phyloP scores from a whole-genome alignment of 2,797 vertebrate species.

The Chromis chromis region DNA sequence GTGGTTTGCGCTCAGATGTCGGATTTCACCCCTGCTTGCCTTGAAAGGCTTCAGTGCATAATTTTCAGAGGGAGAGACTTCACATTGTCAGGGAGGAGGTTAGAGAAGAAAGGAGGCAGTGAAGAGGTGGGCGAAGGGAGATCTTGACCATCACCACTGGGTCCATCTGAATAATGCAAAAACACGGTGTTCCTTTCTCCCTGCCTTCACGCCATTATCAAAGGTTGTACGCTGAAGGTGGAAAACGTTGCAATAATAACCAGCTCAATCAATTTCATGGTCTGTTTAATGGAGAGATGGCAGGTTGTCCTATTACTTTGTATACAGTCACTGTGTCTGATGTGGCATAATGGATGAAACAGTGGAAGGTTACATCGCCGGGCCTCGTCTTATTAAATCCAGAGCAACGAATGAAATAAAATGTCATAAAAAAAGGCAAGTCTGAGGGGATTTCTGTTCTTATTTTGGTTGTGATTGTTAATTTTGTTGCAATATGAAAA shows the following conservation, averaged over 20 bases:
- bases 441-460: constrained; percentile 1
- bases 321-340: constrained; percentile 54
- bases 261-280: constrained; percentile 62
- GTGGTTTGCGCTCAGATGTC: constrained; percentile 43
- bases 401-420: constrained; percentile 22
- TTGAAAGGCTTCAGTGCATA: constrained; percentile 44
- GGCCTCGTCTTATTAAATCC: constrained; percentile 40
- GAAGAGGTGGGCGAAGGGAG: constrained; percentile 23
- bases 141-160: constrained; percentile 34
- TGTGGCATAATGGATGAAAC: constrained; percentile 52
- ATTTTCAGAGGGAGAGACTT: constrained; percentile 50
- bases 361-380: constrained; percentile 40
- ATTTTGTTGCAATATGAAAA: background rate
- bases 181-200: constrained; percentile 7
- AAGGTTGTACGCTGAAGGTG: constrained; percentile 36
- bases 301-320: constrained; percentile 59
- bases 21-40: constrained; percentile 37
- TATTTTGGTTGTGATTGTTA: background rate
- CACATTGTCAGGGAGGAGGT: constrained; percentile 11
- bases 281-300: constrained; percentile 63
- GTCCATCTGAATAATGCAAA: constrained; percentile 33
- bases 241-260: constrained; percentile 57
- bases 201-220: constrained; percentile 39
- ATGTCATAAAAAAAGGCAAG: constrained; percentile 17
- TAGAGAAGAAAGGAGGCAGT: constrained; percentile 49